phyloP scores from a whole-genome alignment of 2,797 vertebrate genomes.

The Argya squamiceps region DNA sequence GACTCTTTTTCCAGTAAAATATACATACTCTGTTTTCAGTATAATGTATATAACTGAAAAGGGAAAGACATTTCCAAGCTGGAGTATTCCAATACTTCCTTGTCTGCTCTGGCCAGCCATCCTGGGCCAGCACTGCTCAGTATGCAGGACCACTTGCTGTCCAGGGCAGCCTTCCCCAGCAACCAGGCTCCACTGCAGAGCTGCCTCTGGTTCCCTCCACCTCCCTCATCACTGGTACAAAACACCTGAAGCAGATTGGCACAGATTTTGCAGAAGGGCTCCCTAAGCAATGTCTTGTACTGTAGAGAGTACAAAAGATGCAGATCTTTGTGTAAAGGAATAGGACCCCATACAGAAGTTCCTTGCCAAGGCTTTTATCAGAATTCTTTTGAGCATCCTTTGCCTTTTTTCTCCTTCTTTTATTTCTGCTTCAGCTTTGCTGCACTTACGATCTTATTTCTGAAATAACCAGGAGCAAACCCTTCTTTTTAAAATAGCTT shows the following conservation, averaged over 20 bases:
- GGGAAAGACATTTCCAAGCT: background rate
- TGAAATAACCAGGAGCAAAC: slow-evolving; percentile 34
- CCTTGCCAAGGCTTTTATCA: background rate
- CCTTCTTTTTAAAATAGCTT: slow-evolving; percentile 35
- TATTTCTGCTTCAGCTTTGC: background rate
- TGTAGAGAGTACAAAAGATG: background rate
- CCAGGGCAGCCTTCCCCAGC: background rate
- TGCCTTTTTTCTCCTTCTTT: slow-evolving; percentile 8
- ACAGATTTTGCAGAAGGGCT: background rate
- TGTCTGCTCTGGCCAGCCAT: background rate
- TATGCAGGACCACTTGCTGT: background rate
- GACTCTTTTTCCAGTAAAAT: background rate
- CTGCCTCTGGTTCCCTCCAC: background rate
- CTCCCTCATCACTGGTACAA: background rate
- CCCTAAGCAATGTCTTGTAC: background rate
- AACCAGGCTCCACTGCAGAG: background rate
- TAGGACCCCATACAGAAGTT: background rate
- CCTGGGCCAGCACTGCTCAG: rapidly evolving
- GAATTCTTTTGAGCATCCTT: slow-evolving; percentile 2
- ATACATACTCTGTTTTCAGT: background rate
- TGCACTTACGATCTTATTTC: slow-evolving; percentile 14
- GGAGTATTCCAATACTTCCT: background rate
- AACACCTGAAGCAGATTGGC: background rate
- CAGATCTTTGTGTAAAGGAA: background rate
- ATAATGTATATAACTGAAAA: background rate